Conservation (phyloP, 2,797 vertebrate genomes). For the Gymnopithys bicolor region DNA sequence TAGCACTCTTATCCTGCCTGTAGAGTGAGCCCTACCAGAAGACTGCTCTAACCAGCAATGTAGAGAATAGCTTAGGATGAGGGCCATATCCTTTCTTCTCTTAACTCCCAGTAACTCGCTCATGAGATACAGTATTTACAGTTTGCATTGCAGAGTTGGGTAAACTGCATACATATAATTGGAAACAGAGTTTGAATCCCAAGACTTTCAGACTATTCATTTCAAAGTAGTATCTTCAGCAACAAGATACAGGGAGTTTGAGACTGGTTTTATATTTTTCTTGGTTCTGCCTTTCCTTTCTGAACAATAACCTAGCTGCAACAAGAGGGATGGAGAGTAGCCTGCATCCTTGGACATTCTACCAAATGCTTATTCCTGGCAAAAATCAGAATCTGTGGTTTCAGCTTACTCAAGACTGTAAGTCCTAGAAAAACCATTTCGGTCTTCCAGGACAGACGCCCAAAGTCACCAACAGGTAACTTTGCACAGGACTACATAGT, state of each 20-base stretch:
- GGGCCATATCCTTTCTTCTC: not conserved
- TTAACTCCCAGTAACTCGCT: not conserved
- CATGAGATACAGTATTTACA: not conserved
- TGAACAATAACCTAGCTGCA: not conserved
- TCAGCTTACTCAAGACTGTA: not conserved
- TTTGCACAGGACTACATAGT: not conserved
- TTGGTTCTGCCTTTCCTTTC: not conserved
- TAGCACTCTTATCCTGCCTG: not conserved
- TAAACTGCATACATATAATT: not conserved
- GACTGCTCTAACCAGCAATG: not conserved
- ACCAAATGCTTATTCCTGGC: not conserved
- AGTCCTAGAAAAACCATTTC: not conserved
- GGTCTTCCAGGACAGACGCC: not conserved
- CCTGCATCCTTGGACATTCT: not conserved
- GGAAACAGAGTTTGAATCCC: not conserved
- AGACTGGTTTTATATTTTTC: not conserved
- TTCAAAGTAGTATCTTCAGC: not conserved
- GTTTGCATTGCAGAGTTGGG: not conserved
- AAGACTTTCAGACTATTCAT: not conserved
- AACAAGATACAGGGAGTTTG: not conserved
- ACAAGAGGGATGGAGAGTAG: not conserved
- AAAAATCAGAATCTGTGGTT: not conserved
- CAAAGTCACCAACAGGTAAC: not conserved
- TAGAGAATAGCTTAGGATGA: not conserved
- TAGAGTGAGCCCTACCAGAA: not conserved